Conservation (phyloP, 1,140 invertebrate species). For the Phortica variegata region DNA sequence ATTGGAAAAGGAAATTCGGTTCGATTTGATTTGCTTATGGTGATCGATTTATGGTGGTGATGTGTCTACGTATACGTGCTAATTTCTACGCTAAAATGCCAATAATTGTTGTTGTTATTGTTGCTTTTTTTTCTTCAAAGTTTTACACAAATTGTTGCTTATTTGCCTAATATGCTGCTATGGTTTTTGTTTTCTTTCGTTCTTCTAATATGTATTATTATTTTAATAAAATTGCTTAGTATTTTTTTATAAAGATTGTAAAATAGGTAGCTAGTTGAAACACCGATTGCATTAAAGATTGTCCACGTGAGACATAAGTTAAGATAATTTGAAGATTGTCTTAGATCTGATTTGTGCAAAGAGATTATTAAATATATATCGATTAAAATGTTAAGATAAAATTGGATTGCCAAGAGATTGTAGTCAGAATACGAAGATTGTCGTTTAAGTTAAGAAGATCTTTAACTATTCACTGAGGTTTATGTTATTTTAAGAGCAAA, state of each 20-base stretch:
- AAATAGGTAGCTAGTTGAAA: no score
- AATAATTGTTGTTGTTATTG: conserved; percentile 24
- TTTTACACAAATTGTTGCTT: conserved; percentile 48
- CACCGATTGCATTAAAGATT: no score
- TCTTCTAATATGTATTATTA: no score
- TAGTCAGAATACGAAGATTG: conserved; percentile 36
- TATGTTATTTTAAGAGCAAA: conserved; percentile 32
- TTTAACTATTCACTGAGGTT: no score
- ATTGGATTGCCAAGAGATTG: conserved; percentile 39
- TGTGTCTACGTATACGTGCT: no score
- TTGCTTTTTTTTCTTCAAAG: conserved; percentile 23
- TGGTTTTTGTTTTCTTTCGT: no score
- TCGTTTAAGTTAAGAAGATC: no score
- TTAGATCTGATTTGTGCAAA: conserved; percentile 34
- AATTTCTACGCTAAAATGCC: no score
- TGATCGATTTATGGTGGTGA: conserved; percentile 3
- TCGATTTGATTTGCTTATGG: conserved; percentile 18
- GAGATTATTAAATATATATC: no score
- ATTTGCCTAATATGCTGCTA: conserved; percentile 4
- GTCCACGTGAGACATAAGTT: no score
- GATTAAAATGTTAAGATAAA: conserved; percentile 25
- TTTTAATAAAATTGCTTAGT: conserved; percentile 14
- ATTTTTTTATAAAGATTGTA: no score
- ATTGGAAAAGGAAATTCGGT: conserved; percentile 25
- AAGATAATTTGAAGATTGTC: conserved; percentile 45